Conservation (phyloP, 1,140 invertebrate genomes). For the Pseudomyrmex flavicornis region DNA sequence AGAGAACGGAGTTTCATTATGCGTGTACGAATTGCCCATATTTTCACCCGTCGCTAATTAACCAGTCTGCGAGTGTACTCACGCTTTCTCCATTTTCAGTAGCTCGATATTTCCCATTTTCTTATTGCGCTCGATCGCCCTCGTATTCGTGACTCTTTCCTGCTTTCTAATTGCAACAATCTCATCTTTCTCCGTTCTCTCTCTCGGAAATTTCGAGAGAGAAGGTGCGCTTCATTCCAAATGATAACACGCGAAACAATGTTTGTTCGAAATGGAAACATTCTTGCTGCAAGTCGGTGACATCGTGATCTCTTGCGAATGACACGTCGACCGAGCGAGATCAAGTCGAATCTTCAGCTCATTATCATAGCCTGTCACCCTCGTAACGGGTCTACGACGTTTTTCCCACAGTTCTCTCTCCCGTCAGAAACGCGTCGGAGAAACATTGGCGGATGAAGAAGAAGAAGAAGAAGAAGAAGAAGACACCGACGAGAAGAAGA, state of each 20-base stretch:
- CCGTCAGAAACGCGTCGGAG: constrained; percentile 57
- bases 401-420: constrained; percentile 74
- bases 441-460: constrained; percentile 39
- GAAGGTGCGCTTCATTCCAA: too few species aligned
- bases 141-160: neutral
- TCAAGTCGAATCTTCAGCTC: constrained; percentile 34
- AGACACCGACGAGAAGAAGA: neutral
- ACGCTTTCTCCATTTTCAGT: constrained; percentile 30
- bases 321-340: constrained; percentile 31
- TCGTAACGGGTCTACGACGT: constrained; percentile 43
- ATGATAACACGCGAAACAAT: too few species aligned
- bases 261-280: too few species aligned
- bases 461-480: constrained; percentile 41
- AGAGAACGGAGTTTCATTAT: neutral
- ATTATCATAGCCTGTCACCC: constrained; percentile 48
- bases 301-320: neutral
- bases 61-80: neutral
- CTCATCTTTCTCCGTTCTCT: neutral
- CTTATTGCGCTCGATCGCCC: neutral
- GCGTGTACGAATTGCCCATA: neutral
- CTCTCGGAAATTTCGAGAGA: too few species aligned
- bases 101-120: neutral
- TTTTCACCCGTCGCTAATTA: constrained; percentile 18
- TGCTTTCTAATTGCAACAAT: constrained; percentile 8
- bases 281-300: too few species aligned